These are phyloP conservation scores for Cabera pusaria DNA, from an alignment of 2,888 invertebrate genomes.

Conservation along the genomic window DNA sequence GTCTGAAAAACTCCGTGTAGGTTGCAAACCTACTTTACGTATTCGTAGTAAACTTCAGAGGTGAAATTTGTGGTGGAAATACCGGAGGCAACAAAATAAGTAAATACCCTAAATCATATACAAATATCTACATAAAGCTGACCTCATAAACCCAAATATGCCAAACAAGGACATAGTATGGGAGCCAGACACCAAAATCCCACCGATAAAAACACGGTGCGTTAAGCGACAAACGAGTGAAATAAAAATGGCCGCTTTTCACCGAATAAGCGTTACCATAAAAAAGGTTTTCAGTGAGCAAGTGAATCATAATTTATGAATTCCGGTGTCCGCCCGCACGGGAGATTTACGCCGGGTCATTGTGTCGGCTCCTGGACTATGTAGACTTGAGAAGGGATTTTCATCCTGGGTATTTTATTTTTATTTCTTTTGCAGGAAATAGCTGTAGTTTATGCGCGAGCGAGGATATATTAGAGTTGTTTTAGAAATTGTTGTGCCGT, in stretches of 20 bases:
- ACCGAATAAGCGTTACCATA: conserved; percentile 79
- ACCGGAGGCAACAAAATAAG: too few species aligned
- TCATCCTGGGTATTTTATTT: conserved; percentile 9
- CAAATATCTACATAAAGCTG: too few species aligned
- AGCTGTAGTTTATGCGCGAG: too few species aligned
- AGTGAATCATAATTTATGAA: conserved; percentile 84
- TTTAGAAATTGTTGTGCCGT: too few species aligned
- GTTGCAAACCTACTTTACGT: too few species aligned
- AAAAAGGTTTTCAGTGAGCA: conserved; percentile 83
- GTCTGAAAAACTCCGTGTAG: too few species aligned
- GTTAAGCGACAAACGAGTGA: conserved; percentile 66
- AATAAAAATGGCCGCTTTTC: conserved; percentile 75
- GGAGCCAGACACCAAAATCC: conserved; percentile 31
- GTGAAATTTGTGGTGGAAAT: too few species aligned
- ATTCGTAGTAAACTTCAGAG: too few species aligned
- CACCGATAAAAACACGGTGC: conserved; percentile 49
- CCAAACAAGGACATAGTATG: conserved; percentile 26
- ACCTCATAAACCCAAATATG: conserved; percentile 6
- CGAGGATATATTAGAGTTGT: too few species aligned
- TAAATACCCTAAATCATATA: too few species aligned
- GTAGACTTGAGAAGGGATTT: conserved; percentile 40
- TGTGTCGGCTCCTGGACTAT: conserved; percentile 68
- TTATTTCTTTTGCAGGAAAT: conserved; percentile 16
- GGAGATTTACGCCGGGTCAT: conserved; percentile 81
- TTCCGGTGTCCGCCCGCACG: conserved; percentile 71